phyloP scores from a whole-genome alignment of 2,797 vertebrate genomes.

The Spheniscus humboldti region DNA sequence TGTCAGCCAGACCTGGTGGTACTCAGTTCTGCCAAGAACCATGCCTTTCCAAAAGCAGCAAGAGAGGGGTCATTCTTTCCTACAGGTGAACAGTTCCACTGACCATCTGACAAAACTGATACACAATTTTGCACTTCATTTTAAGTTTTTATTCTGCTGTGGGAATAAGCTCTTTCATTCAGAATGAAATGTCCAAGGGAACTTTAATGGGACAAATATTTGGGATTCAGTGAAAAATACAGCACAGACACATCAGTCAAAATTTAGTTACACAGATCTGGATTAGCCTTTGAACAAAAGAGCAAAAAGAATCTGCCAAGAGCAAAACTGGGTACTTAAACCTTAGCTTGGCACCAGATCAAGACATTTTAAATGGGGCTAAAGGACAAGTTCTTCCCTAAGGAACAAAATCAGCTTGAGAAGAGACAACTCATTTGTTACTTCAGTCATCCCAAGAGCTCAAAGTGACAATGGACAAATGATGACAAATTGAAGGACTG shows the following conservation, averaged over 20 bases:
- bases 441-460: conserved; percentile 15
- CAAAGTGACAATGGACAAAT: conserved; percentile 48
- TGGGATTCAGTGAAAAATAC: not conserved
- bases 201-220: not conserved
- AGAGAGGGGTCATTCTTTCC: not conserved
- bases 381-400: conserved; percentile 41
- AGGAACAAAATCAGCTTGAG: conserved; percentile 1
- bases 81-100: not conserved
- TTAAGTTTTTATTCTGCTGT: not conserved
- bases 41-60: not conserved
- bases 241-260: not conserved
- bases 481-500: conserved; percentile 55
- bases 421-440: conserved; percentile 54
- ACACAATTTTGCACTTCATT: not conserved
- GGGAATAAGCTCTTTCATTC: not conserved
- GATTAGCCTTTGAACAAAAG: not conserved
- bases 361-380: conserved; percentile 9
- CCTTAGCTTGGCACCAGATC: not conserved
- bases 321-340: not conserved
- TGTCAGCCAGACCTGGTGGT: not conserved
- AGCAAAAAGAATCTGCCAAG: not conserved
- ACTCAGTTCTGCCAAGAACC: not conserved
- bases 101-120: not conserved
- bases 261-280: not conserved
- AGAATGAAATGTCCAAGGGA: not conserved